These are phyloP conservation scores for Myocastor coypus DNA, from an alignment of 2,113 vertebrate species.

Conservation along the genomic window DNA sequence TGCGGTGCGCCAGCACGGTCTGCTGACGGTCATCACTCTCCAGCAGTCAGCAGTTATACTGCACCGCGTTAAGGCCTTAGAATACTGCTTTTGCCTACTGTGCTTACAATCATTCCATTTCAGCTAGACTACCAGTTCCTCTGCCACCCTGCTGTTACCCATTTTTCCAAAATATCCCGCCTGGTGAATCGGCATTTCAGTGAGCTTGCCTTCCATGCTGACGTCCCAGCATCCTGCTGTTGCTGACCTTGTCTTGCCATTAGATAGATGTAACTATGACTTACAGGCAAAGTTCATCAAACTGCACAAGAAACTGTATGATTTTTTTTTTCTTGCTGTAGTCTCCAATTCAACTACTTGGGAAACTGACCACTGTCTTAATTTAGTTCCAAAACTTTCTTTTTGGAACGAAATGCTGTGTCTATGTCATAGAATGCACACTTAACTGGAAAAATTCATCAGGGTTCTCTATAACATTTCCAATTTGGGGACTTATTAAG, in stretches of 20 bases:
- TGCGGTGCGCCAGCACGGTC: background rate
- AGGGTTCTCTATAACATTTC: slow-evolving; percentile 11
- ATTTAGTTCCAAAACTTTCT: background rate
- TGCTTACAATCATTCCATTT: slow-evolving; percentile 76
- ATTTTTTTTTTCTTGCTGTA: background rate
- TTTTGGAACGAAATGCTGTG: background rate
- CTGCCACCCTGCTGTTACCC: slow-evolving; percentile 73
- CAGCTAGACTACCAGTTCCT: slow-evolving; percentile 54
- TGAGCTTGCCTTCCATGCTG: slow-evolving; percentile 56
- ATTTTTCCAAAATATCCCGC: slow-evolving; percentile 61
- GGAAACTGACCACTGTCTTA: background rate
- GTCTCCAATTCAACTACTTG: background rate
- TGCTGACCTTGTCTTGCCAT: slow-evolving; percentile 72
- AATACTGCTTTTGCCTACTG: slow-evolving; percentile 74
- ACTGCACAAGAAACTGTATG: background rate
- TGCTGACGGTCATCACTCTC: slow-evolving; percentile 9
- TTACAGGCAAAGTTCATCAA: slow-evolving; percentile 64
- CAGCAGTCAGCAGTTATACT: slow-evolving; percentile 47
- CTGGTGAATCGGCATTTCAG: slow-evolving; percentile 70
- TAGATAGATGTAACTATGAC: slow-evolving; percentile 62
- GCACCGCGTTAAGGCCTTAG: slow-evolving; percentile 72
- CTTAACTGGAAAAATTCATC: background rate
- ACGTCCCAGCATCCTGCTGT: slow-evolving; percentile 69
- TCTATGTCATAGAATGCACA: background rate
- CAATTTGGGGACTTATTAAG: background rate